Evolutionary conservation across 2,888 invertebrate species (phyloP).

Genomic region (Lymantria monacha): DNA sequence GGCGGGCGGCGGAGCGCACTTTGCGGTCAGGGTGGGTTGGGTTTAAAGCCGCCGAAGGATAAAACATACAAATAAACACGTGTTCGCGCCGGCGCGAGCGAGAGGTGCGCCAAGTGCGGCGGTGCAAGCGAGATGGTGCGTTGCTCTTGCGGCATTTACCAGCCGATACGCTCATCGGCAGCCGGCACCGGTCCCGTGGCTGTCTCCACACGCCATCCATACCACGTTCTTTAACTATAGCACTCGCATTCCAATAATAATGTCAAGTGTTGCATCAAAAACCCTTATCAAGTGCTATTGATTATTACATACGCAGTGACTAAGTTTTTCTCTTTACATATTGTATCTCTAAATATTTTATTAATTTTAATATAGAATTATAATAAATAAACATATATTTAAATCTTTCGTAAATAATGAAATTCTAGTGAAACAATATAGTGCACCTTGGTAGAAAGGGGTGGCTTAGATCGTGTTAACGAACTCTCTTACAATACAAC

Average conservation of each 20-base stretch:
- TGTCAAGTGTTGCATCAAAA: neutral
- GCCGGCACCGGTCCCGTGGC: slow-evolving; percentile 29
- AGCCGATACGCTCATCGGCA: slow-evolving; percentile 59
- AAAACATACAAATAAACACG: slow-evolving; percentile 84
- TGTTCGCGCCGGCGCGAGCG: slow-evolving; percentile 84
- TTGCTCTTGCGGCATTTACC: slow-evolving; percentile 78
- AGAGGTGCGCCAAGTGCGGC: slow-evolving; percentile 63
- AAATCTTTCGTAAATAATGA: neutral
- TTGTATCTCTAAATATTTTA: too few relatives aligned
- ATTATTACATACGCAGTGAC: too few relatives aligned
- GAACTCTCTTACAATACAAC: slow-evolving; percentile 49
- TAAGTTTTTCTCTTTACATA: too few relatives aligned
- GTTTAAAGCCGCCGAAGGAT: slow-evolving; percentile 86
- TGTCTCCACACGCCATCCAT: slow-evolving; percentile 1
- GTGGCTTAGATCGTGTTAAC: slow-evolving; percentile 50
- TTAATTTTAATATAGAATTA: too few relatives aligned
- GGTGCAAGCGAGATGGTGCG: slow-evolving; percentile 69
- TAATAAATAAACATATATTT: too few relatives aligned
- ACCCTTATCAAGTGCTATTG: too few relatives aligned
- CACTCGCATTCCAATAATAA: neutral
- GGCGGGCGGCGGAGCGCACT: slow-evolving; percentile 82
- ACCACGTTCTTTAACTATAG: slow-evolving; percentile 12
- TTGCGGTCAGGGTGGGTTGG: slow-evolving; percentile 87
- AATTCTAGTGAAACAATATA: slow-evolving; percentile 17
- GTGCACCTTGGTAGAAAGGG: slow-evolving; percentile 26